Conservation (phyloP, 1,140 invertebrate genomes). For the Diorhabda elongata region DNA sequence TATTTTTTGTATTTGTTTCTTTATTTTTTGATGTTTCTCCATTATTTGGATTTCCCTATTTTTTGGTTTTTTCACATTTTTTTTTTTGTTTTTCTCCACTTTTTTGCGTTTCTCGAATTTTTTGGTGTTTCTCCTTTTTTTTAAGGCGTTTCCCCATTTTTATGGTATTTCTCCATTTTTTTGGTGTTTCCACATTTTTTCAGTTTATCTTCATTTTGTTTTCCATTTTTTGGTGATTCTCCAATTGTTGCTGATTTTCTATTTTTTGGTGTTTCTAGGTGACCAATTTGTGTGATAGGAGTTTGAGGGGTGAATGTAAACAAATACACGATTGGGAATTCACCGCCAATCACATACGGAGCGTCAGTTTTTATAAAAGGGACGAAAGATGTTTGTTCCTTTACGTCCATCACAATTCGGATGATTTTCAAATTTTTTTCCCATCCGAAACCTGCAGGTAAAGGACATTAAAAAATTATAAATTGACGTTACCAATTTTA, state of each 20-base stretch:
- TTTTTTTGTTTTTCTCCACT: no score
- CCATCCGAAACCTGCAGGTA: slow-evolving; percentile 78
- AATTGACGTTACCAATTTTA: neutral
- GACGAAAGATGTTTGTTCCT: slow-evolving; percentile 94
- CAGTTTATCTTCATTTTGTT: no score
- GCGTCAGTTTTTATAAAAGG: slow-evolving; percentile 90
- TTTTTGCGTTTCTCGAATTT: no score
- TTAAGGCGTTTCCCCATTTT: no score
- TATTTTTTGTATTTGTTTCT: no score
- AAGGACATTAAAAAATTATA: neutral
- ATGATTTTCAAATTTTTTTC: slow-evolving; percentile 98
- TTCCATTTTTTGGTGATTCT: neutral
- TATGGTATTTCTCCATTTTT: no score
- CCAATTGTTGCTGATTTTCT: no score
- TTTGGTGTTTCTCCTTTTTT: neutral
- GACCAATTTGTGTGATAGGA: slow-evolving; percentile 76
- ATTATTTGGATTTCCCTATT: no score
- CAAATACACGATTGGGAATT: slow-evolving; percentile 94
- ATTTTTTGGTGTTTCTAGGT: slow-evolving; percentile 50
- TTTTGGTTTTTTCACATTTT: no score
- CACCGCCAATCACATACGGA: slow-evolving; percentile 85
- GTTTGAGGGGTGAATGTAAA: slow-evolving; percentile 69
- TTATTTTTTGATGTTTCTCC: no score
- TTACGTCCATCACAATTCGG: slow-evolving; percentile 96
- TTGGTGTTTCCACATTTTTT: no score